Base-by-base conservation (phyloP, 2,888 invertebrate species). In the Pilophorus perplexus region DNA sequence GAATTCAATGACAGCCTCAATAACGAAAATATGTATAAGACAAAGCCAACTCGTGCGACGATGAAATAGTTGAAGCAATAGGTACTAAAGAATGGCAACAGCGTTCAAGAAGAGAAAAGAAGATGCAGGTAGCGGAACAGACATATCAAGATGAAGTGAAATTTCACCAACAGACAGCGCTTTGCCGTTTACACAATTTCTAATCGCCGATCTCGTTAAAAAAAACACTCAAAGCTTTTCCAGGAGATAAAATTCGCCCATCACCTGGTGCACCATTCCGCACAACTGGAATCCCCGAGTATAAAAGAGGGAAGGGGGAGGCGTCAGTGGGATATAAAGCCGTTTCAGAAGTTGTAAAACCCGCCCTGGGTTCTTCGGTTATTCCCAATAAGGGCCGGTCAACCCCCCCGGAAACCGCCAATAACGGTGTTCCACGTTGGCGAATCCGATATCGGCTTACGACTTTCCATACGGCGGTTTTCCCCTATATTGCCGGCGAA, bases 291-390 rank as follows among this genome's bases (percentile, higher is more conserved):
- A 33, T 12, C 33, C 33, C 33, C 33, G 6, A 33, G 33, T 33
- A n/a, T 33, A 33, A 18, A 52, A 52, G 25, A 52, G 18, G 25
- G 23, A 46, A 46, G 23, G 23, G 23, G 46, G 25, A 23, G 14
- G 46, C 46, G n/a, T 46, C 46, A 22, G 23, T 46, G 6, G 46
- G 25, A 46, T 52, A 52, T 52, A 52, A 52, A 52, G 27, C 28
- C 52, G 52, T 52, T 33, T 52, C 28, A 28, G 52, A n/a, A 28
- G 52, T 52, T 52, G 52, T 52, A 52, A 52, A 52, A 52, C 52
- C 25, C 12, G 27, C 52, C 2, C 52, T 50, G 12, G 14, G 52
- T 16, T 28, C 18, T 14, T 16, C 28, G 52, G 52, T 52, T 52
- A 52, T 52, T 27, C 52, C 52, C 52, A 52, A 52, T 52, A 52